Evolutionary conservation across 2,797 vertebrate genomes (phyloP), one percentile per base, ranked within the genome.

Genomic region (Morelia viridis): DNA sequence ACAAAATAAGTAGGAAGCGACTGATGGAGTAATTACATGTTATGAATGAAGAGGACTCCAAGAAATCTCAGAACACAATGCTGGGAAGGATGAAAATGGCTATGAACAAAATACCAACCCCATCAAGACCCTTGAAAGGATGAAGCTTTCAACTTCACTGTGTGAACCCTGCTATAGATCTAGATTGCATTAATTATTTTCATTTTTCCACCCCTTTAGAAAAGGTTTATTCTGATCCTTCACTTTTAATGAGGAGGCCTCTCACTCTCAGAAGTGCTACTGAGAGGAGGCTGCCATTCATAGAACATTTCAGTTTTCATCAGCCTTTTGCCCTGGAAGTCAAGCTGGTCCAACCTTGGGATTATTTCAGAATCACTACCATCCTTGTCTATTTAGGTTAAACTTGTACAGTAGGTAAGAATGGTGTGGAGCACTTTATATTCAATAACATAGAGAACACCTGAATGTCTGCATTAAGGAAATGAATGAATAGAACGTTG

Each of bases 221-320:
- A 56, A 50, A 53, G 4, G 10, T 86, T 91, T 85, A 88, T 87
- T 92, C 93, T 85, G 64, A 80, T 96, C 94, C 94, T 92, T 94
- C 91, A 90, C 93, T 94, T 92, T 68, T 94, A 57, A 93, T 19
- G 8, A 93, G 92, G 89, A 60, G 89, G 89, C 87, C 93, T 87
- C 87, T 35, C 41, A 46, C 90, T 91, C 93, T 86, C 90, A 19
- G 65, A 80, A 91, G 57, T 89, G 86, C 93, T 93, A 58, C 56
- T 92, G 90, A 64, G 65, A 71, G 41, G 28, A 8, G 8, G 7
- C 50, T 53, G 5, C 50, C 6, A 7, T 53, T 53, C 50, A 53
- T 8, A 8, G 50, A 53, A 8, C 50, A 8, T 53, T 53, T 53
- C 50, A 7, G 7, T 53, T 53, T 53, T 53, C 50, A 53, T 53